Evolutionary conservation across 2,113 vertebrate genomes (phyloP), one percentile per base, ranked within the genome.

Genomic region (Pomatorhinus ruficollis): DNA sequence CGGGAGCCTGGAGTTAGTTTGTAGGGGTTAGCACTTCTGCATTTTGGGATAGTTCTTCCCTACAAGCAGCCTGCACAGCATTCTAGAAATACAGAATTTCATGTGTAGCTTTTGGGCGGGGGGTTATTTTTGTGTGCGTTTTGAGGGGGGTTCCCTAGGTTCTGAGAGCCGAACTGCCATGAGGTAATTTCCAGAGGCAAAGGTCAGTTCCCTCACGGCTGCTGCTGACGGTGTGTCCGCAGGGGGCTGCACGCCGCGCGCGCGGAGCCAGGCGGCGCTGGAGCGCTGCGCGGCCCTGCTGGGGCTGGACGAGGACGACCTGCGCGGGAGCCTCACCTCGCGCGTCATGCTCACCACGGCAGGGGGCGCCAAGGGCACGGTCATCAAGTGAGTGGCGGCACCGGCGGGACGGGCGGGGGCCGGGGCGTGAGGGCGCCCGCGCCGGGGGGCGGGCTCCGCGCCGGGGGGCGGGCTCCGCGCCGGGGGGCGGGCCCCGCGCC

Each of bases 311-410:
- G 87, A 98, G 95, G 99, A 99, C 15, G 99, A 99, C 89, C 98
- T 99, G 85, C 97, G 98, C 20, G 98, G 98, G 78, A 99, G 99
- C 97, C 98, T 99, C 83, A 99, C 99, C 63, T 97, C 98, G n/a
- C 98, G 99, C 95, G 98, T 99, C 84, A 99, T 99, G 99, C 98
- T 99, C 16, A 99, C 99, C 7, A 98, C 99, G 96, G 99, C 99
- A 98, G 99, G 99, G 97, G 99, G 99, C 98, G 94, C 98, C 97
- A 99, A 99, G 98, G 99, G 99, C 92, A 99, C 99, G 5, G 98
- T 98, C 93, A 99, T 99, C 98, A 99, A 99, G 99, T 99, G 98
- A 98, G 99, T 94, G 19, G 6, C 28, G 69, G 8, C 31, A 1
- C 11, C 6, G 31, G 14, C 9, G 9, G 5, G 12, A 4, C 0